phyloP scores from a whole-genome alignment of 1,140 invertebrate genomes.

The Kradibia gibbosae region DNA sequence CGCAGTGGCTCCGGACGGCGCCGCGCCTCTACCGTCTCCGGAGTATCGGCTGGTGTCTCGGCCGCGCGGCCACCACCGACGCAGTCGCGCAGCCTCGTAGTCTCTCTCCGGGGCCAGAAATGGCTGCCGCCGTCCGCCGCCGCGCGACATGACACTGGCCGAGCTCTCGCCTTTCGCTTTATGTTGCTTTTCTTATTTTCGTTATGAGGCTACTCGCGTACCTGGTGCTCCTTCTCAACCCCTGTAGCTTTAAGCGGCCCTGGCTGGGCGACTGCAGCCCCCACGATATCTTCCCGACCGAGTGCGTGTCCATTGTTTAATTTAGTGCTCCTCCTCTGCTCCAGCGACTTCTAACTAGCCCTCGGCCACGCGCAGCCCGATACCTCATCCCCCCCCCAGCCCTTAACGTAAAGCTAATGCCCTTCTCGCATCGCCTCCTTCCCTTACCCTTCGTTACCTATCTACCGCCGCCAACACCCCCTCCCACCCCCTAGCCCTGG shows the following conservation, averaged over 20 bases:
- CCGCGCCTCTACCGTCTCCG: too few species aligned
- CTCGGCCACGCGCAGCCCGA: background rate
- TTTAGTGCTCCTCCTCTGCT: conserved; percentile 9
- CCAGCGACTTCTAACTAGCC: conserved; percentile 6
- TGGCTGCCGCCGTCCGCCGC: conserved; percentile 58
- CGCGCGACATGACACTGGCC: conserved; percentile 57
- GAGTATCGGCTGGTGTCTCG: background rate
- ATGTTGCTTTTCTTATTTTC: conserved; percentile 50
- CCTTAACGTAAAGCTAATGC: too few species aligned
- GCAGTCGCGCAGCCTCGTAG: background rate
- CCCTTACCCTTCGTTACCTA: background rate
- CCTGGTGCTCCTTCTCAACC: conserved; percentile 61
- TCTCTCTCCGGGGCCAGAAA: conserved; percentile 52
- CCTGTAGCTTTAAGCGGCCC: conserved; percentile 60
- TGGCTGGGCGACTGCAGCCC: conserved; percentile 51
- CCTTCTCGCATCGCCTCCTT: background rate
- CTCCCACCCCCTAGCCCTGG: background rate
- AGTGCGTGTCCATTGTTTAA: conserved; percentile 26
- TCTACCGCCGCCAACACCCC: too few species aligned
- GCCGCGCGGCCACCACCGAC: background rate
- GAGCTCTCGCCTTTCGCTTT: conserved; percentile 57
- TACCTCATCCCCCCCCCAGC: too few species aligned
- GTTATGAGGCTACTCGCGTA: conserved; percentile 66
- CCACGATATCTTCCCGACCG: conserved; percentile 50
- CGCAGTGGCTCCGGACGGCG: too few species aligned